These are phyloP conservation scores for Squalus acanthias DNA, from an alignment of 2,797 vertebrate species.

Conservation along the genomic window DNA sequence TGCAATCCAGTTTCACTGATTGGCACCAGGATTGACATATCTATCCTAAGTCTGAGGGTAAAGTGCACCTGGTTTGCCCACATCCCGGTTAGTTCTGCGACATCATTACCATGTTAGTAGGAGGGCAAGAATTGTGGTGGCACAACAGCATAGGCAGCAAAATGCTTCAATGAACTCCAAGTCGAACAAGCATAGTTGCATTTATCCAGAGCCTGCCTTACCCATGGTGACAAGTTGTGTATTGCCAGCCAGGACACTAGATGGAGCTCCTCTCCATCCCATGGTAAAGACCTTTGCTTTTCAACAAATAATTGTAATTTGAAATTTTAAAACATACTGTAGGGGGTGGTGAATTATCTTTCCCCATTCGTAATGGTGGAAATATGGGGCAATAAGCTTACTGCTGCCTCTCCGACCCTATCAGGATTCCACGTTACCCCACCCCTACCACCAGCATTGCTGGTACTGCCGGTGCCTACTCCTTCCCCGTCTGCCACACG, in stretches of 20 bases:
- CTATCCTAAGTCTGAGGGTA: background rate
- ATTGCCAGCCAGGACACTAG: background rate
- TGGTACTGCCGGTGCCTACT: background rate
- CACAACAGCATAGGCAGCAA: background rate
- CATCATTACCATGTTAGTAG: background rate
- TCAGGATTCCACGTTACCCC: background rate
- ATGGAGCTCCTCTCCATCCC: background rate
- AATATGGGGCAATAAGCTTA: background rate
- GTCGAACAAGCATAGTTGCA: background rate
- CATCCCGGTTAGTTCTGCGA: background rate
- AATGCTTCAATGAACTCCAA: background rate
- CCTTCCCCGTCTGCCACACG: no score
- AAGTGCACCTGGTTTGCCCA: background rate
- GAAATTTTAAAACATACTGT: no score
- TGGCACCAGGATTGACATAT: background rate
- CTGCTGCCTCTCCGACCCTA: background rate
- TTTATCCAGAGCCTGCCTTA: background rate
- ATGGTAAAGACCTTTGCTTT: background rate
- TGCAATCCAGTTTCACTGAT: background rate
- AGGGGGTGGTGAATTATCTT: background rate
- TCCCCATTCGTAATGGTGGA: background rate
- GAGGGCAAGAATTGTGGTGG: background rate
- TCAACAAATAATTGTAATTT: background rate
- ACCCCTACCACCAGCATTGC: background rate
- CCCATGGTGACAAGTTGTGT: background rate